Evolutionary conservation across 2,797 vertebrate species (phyloP).

Genomic region (Capromys pilorides): DNA sequence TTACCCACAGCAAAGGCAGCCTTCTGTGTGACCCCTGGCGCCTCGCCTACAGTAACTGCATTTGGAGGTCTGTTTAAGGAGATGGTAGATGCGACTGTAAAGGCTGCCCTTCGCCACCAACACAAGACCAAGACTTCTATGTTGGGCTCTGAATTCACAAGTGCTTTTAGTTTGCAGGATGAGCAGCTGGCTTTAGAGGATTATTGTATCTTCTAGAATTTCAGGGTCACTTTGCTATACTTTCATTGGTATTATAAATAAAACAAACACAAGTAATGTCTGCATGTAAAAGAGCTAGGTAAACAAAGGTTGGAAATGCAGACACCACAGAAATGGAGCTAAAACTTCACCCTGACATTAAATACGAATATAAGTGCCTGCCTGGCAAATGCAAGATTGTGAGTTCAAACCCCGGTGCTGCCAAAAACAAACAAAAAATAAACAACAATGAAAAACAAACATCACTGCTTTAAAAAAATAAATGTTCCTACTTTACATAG

Average conservation of each 20-base stretch:
- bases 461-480: too few species aligned
- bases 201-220: slow-evolving; percentile 3
- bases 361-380: neutral
- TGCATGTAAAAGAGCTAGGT: neutral
- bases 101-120: neutral
- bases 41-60: neutral
- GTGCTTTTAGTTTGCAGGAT: slow-evolving; percentile 12
- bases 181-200: neutral
- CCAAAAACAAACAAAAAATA: too few species aligned
- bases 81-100: neutral
- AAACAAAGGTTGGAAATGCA: slow-evolving; percentile 33
- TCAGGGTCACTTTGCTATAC: slow-evolving; percentile 8
- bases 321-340: slow-evolving; percentile 7
- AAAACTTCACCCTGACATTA: slow-evolving; percentile 2
- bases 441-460: too few species aligned
- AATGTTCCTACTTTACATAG: too few species aligned
- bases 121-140: neutral
- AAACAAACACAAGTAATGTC: slow-evolving; percentile 12
- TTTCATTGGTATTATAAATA: neutral
- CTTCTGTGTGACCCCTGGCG: neutral
- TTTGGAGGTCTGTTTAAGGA: neutral
- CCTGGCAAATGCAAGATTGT: too few species aligned
- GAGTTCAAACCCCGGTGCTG: too few species aligned
- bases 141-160: neutral
- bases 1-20: neutral